Percentiles rank a stretch among this genome's conserved stretches.
Evolutionary conservation across 2,888 invertebrate genomes (phyloP).

Genomic region (Bellardia bayeri): DNA sequence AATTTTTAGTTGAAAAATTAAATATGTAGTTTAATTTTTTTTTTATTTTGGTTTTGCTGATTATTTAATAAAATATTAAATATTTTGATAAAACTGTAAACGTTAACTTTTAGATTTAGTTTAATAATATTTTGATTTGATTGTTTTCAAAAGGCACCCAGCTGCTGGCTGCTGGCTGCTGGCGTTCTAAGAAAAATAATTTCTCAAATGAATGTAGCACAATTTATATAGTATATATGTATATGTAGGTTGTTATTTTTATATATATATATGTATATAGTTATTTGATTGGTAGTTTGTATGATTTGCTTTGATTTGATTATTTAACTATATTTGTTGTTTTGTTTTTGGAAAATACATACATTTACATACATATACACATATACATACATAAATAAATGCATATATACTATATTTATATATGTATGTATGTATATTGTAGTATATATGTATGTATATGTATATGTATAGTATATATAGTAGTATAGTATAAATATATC

Average conservation of each 20-base stretch:
- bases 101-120: slow-evolving; percentile 14
- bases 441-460: too few species aligned
- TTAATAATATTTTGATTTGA: slow-evolving; percentile 1
- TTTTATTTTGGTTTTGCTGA: not conserved
- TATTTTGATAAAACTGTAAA: slow-evolving; percentile 33
- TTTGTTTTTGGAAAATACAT: slow-evolving; percentile 37
- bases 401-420: not conserved
- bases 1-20: slow-evolving; percentile 57
- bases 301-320: not conserved
- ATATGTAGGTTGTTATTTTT: not conserved
- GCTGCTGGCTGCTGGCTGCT: too few species aligned
- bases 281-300: not conserved
- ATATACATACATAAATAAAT: not conserved
- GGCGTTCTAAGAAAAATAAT: slow-evolving; percentile 29
- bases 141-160: slow-evolving; percentile 48
- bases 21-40: not conserved
- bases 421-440: too few species aligned
- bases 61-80: slow-evolving; percentile 26
- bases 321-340: slow-evolving; percentile 34
- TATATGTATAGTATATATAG: not conserved
- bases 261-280: not conserved
- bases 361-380: not conserved
- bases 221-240: slow-evolving; percentile 17
- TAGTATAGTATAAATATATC: slow-evolving; percentile 38
- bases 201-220: slow-evolving; percentile 16